Evolutionary conservation across 2,888 invertebrate genomes (phyloP).

Genomic region (Drosophila kokeensis): DNA sequence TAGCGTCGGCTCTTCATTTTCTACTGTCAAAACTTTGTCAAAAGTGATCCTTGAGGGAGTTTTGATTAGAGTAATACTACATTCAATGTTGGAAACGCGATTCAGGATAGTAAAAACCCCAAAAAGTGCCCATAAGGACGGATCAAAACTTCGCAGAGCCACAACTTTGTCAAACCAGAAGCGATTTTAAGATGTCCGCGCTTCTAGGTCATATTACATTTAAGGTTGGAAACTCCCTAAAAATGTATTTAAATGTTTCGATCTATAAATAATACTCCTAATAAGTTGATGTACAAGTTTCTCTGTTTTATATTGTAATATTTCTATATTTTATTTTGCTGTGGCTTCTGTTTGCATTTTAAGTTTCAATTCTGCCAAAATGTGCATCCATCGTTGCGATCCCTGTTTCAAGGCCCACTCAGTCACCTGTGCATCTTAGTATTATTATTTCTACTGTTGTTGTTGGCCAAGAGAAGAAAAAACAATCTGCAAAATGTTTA

Average conservation of each 20-base stretch:
- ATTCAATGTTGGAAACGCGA: too few species aligned
- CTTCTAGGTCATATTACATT: neutral
- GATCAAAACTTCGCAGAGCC: too few species aligned
- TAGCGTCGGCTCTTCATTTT: neutral
- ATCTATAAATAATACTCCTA: neutral
- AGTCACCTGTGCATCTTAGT: constrained; percentile 20
- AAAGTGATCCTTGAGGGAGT: neutral
- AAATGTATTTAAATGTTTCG: neutral
- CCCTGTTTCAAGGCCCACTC: neutral
- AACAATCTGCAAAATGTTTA: constrained; percentile 70
- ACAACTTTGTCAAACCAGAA: too few species aligned
- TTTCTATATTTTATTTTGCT: neutral
- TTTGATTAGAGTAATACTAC: neutral
- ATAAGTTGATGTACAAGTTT: constrained; percentile 20
- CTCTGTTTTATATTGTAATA: neutral
- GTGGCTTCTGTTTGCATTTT: constrained; percentile 12
- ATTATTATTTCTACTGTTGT: constrained; percentile 10
- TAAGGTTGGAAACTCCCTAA: neutral
- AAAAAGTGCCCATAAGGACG: too few species aligned
- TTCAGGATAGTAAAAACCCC: too few species aligned
- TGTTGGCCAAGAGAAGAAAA: constrained; percentile 19
- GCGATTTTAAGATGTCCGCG: too few species aligned
- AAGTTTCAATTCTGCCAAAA: constrained; percentile 6
- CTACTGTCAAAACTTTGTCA: neutral
- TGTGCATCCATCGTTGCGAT: constrained; percentile 7